Conservation (phyloP, 2,888 invertebrate genomes). For the Omphaloscelis lunosa region DNA sequence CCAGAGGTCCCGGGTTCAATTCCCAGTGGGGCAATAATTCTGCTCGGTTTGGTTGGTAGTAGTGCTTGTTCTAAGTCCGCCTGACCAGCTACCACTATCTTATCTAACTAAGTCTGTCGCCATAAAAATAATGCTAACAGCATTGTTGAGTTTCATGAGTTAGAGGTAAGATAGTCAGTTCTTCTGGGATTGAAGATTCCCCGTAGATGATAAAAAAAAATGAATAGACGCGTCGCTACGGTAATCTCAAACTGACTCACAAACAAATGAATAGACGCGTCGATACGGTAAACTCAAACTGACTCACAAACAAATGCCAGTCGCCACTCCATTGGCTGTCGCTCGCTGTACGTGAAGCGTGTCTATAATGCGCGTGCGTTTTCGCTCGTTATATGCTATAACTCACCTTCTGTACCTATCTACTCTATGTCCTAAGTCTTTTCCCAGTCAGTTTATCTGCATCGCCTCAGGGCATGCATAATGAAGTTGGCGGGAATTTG, state of each 20-base stretch:
- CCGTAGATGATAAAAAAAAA: too few relatives aligned
- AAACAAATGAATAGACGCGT: not conserved
- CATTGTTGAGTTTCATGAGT: not conserved
- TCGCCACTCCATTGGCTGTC: too few relatives aligned
- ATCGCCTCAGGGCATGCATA: conserved; percentile 47
- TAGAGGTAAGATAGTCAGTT: not conserved
- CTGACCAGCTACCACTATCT: too few relatives aligned
- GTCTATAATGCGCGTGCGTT: not conserved
- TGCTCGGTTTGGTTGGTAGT: too few relatives aligned
- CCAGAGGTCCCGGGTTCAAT: too few relatives aligned
- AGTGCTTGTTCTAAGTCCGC: too few relatives aligned
- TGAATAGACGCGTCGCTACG: too few relatives aligned
- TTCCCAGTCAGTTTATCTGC: conserved; percentile 48
- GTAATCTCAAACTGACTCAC: too few relatives aligned
- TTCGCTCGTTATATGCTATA: not conserved
- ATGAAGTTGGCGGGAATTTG: conserved; percentile 35
- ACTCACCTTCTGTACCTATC: not conserved
- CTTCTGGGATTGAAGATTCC: not conserved
- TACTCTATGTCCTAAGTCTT: conserved; percentile 8
- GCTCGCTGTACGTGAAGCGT: not conserved
- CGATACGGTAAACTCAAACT: too few relatives aligned
- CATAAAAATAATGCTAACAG: not conserved
- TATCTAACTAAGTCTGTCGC: not conserved
- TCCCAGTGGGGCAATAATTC: too few relatives aligned
- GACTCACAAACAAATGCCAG: not conserved